Percentiles rank a stretch among this genome's conserved stretches.
These are phyloP conservation scores for Smutsia gigantea DNA, from an alignment of 2,797 vertebrate species.

Conservation along the genomic window DNA sequence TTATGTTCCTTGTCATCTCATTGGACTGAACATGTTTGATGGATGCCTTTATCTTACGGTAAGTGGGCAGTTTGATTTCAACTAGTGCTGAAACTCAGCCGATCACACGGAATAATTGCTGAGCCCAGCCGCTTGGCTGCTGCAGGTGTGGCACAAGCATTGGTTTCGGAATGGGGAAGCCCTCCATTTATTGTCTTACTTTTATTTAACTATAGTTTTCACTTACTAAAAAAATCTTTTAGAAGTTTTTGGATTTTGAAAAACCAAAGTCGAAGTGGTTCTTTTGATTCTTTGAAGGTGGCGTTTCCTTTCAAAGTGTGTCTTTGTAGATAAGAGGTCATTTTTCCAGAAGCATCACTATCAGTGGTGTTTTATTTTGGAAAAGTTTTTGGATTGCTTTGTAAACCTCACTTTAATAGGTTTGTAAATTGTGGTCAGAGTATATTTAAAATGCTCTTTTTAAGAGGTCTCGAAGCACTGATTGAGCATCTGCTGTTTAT, in stretches of 20 bases:
- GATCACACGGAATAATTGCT: fast-evolving
- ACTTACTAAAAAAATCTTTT: not conserved
- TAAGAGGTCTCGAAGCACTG: not conserved
- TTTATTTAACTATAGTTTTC: not conserved
- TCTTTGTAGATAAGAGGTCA: not conserved
- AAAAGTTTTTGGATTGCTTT: not conserved
- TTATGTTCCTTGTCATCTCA: not conserved
- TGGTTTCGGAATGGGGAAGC: not conserved
- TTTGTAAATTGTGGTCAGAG: not conserved
- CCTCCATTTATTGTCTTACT: not conserved
- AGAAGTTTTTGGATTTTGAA: not conserved
- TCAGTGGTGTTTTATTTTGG: not conserved
- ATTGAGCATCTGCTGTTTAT: not conserved
- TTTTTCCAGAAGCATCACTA: not conserved
- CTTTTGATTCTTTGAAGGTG: not conserved
- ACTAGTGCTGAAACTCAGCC: not conserved
- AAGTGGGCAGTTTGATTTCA: not conserved
- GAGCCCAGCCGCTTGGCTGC: not conserved
- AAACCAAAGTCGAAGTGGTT: not conserved
- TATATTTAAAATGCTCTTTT: not conserved
- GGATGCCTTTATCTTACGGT: no score
- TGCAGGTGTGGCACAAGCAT: not conserved
- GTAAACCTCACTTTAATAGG: not conserved
- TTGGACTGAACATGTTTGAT: not conserved
- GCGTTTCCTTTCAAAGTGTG: not conserved